Evolutionary conservation across 2,797 vertebrate genomes (phyloP), one percentile per base, ranked within the genome.

Genomic region (Typhlichthys subterraneus): DNA sequence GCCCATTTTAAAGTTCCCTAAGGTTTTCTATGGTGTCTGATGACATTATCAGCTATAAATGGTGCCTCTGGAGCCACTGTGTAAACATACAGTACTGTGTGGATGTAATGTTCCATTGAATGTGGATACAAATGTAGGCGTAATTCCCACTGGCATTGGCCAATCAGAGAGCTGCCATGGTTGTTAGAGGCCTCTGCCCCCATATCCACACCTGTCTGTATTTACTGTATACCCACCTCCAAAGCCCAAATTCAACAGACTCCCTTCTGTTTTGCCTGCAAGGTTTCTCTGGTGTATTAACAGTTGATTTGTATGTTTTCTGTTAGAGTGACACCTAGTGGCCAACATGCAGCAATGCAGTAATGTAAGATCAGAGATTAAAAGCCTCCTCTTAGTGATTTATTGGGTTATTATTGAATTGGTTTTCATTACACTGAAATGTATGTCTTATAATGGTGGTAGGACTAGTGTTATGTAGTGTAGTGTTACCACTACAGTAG

Each of bases 101-200:
- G 85, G 63, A 64, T 79, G 76, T 77, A 89, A 89, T 91, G 88
- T 91, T 88, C 87, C 87, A 64, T 78, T 81, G 58, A 77, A 73
- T 62, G 61, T 12, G 46, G 82, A 73, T 76, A 78, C 85, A 82
- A 82, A 85, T 52, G 70, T 75, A 89, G 77, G 83, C 82, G 72
- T 70, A 68, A 84, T 57, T 2, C 84, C 86, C 85, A 70, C 82
- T 1, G 11, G 6, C 49, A 0, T 0, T 0, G 45, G 33, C 89
- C 89, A 88, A 89, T 89, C 70, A 29, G 72, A 0, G 52, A 17
- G 59, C 76, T 7, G 64, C 62, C 4, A 0, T 0, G 60, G 78
- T 90, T 76, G 10, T 90, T 86, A 83, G 45, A 3, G 60, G 68
- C 76, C 72, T 86, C 80, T 71, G 79, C 87, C 80, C 82, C 81